Base-by-base conservation (phyloP, 2,888 invertebrate genomes). In the Apodemia hepburni region DNA sequence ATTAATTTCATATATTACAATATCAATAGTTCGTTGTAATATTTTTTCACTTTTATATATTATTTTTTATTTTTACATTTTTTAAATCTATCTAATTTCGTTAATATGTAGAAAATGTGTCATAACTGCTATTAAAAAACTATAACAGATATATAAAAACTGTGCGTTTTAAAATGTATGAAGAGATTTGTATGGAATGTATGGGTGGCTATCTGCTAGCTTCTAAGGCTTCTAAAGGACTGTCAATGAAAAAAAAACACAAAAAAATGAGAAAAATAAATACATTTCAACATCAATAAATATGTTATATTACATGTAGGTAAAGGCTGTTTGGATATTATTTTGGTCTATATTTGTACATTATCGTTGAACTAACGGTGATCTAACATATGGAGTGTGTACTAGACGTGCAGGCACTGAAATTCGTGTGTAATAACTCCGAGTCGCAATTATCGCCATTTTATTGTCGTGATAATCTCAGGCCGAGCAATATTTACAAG, bases 261-360 rank as follows among this genome's bases (percentile, higher is more conserved):
- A 42, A 42, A 72, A 71, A 7, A 33, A 75, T 74, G 77, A 76
- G 75, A 74, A 73, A 72, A 72, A 76, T 74, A 78, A 76, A 75
- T 75, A 75, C 57, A 57, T 57, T 57, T 57, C 29, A 57, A 57
- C 84, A 80, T 81, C 71, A 75, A 82, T 86, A 87, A 83, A 87
- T 85, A 85, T 69, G 70, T 75, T 79, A 82, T 82, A 69, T 57
- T 80, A 82, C 78, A 84, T 68, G 69, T 61, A 74, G 72, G 79
- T 78, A 72, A 72, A 74, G 73, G 76, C 74, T 78, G 85, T 86
- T 87, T 85, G 85, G 84, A 81, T 78, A 76, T 75, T 72, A 76
- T 84, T 87, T 88, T 90, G 89, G 89, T 90, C 88, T 89, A 79
- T 82, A 82, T 80, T 89, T 89, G 89, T 90, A 88, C 89, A 85